Evolutionary conservation across 1,140 invertebrate species (phyloP), one percentile per base, ranked within the genome.

Genomic region (silkworm (Bombyx mori)): DNA sequence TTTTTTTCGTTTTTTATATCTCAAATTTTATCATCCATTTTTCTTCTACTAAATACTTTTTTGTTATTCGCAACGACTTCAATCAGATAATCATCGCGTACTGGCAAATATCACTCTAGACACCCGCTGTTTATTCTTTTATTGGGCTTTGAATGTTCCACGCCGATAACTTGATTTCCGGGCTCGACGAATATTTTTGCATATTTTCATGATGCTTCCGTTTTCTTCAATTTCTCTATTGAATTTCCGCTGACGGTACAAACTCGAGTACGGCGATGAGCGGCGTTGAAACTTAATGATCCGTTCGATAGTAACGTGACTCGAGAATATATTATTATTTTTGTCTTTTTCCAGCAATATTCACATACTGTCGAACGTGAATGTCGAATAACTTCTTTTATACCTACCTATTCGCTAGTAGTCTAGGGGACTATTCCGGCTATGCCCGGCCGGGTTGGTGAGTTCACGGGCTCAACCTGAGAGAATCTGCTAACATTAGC

Each of bases 171-270:
- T 67, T 67, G 48, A 67, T 68, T 62, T 58, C 54, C 60, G 52
- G 55, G 50, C 62, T 54, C 42, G 45, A 60, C 12, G 66, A 64
- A 69, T 68, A 71, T 71, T 71, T 71, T 68, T 71, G 66, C 63
- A 68, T 68, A 67, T 67, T 68, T 62, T 60, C 52, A 54, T 44
- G 48, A 52, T 49, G 57, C 52, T 44, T 57, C 62, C 56, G 61
- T 62, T 64, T 66, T 60, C 61, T 58, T 43, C 58, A 61, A 62
- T 66, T 63, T 50, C 61, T 59, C 62, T 51, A 71, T 65, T 69
- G 66, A 69, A 68, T 69, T 72, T 67, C 62, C 62, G 69, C 69
- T 69, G 66, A 71, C 58, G 52, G 57, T 52, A 60, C 59, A 65
- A 63, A 48, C 52, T 61, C 35, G 57, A 57, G 62, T 58, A 55